Evolutionary conservation across 2,797 vertebrate genomes (phyloP).

Genomic region (Morus bassanus): DNA sequence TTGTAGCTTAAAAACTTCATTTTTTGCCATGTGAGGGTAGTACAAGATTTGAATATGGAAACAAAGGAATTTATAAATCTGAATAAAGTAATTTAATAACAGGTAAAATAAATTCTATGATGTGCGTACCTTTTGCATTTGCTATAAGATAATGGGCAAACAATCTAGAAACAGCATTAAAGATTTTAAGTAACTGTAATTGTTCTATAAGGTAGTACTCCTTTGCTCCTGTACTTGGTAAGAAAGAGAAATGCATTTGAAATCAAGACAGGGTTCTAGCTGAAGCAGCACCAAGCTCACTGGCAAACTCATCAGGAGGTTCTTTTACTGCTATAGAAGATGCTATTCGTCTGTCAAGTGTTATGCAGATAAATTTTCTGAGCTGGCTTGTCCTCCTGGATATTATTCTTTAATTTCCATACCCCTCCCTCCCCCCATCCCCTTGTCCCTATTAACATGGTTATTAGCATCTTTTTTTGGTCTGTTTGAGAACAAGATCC

Average conservation of each 20-base stretch:
- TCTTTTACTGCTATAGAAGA: not conserved
- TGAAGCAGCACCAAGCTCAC: not conserved
- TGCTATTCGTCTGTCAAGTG: not conserved
- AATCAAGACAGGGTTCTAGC: not conserved
- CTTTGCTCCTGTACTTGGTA: not conserved
- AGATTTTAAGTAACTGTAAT: not conserved
- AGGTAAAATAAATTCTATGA: not conserved
- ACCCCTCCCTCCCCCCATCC: not conserved
- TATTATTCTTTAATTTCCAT: conserved; percentile 41
- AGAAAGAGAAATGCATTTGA: not conserved
- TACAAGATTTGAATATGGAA: not conserved
- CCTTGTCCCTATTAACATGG: conserved; percentile 30
- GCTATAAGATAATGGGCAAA: not conserved
- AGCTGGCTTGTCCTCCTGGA: conserved; percentile 23
- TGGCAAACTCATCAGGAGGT: not conserved
- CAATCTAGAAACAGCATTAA: not conserved
- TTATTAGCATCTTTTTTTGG: conserved; percentile 61
- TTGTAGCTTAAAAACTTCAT: not conserved
- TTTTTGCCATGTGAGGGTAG: not conserved
- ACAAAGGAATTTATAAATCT: not conserved
- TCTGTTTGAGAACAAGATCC: conserved; percentile 49
- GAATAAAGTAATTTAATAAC: not conserved
- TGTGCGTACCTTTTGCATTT: not conserved
- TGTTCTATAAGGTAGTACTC: not conserved
- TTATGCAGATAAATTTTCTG: conserved; percentile 19